Evolutionary conservation across 2,888 invertebrate genomes (phyloP).

Genomic region (Uloborus plumipes): DNA sequence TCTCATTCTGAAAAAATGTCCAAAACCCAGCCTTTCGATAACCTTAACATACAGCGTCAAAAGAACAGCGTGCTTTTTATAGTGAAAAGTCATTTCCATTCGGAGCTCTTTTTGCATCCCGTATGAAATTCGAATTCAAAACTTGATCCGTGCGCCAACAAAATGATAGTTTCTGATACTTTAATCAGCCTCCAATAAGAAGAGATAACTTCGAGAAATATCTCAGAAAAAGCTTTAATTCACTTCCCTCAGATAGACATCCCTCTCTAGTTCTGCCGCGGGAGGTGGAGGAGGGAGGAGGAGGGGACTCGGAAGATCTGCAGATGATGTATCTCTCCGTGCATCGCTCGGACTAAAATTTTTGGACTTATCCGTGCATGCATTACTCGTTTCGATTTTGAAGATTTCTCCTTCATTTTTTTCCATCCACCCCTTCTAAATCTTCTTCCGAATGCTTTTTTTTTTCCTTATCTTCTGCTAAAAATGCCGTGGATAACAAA

Average conservation of each 20-base stretch:
- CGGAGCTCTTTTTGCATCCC: no score
- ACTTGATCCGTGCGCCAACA: no score
- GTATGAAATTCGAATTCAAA: no score
- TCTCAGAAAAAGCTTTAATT: constrained; percentile 51
- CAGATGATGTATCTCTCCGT: constrained; percentile 59
- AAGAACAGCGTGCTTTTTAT: no score
- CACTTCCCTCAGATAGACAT: constrained; percentile 36
- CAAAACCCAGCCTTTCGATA: no score
- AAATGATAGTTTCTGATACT: not conserved
- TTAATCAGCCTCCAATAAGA: constrained; percentile 1
- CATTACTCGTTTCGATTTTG: constrained; percentile 60
- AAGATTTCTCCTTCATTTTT: constrained; percentile 30
- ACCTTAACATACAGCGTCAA: no score
- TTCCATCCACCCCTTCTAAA: constrained; percentile 25
- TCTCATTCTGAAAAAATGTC: no score
- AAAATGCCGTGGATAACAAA: constrained; percentile 61
- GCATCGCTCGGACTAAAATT: constrained; percentile 56
- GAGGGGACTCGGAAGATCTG: constrained; percentile 35
- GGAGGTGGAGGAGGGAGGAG: not conserved
- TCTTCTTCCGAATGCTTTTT: constrained; percentile 29
- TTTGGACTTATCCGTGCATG: constrained; percentile 61
- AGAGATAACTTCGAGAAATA: not conserved
- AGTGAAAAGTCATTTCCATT: no score
- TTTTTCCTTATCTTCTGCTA: constrained; percentile 30
- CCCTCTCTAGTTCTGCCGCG: not conserved